phyloP scores from a whole-genome alignment of 2,113 vertebrate genomes.

The Nestor notabilis region DNA sequence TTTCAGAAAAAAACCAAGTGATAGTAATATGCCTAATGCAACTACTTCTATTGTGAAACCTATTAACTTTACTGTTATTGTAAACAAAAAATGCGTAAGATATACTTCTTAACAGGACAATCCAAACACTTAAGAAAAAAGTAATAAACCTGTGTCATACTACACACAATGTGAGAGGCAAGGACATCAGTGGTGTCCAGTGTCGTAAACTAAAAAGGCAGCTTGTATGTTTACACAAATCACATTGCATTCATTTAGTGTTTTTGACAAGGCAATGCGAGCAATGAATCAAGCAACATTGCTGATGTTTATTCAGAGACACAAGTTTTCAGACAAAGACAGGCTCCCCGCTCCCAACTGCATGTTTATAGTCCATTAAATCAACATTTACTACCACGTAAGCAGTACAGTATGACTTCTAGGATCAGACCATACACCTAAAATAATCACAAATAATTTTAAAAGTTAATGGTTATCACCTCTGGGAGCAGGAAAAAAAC shows the following conservation, averaged over 20 bases:
- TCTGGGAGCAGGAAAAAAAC: neutral
- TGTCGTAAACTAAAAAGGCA: neutral
- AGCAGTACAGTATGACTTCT: neutral
- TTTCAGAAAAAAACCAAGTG: neutral
- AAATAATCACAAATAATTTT: neutral
- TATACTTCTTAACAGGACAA: neutral
- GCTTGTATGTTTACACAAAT: neutral
- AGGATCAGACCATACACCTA: neutral
- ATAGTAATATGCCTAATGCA: neutral
- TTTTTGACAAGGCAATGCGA: neutral
- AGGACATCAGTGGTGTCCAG: neutral
- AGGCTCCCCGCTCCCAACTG: neutral
- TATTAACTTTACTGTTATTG: neutral
- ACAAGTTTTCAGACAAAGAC: neutral
- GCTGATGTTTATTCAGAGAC: neutral
- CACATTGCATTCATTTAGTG: neutral
- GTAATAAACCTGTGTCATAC: neutral
- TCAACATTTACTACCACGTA: neutral
- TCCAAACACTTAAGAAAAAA: neutral
- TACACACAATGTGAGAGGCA: neutral
- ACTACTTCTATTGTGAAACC: neutral
- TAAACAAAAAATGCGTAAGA: neutral
- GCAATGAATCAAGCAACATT: neutral
- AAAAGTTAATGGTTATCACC: neutral
- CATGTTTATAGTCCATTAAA: neutral